Conservation (phyloP, 2,797 vertebrate species). For the Anniella stebbinsi region DNA sequence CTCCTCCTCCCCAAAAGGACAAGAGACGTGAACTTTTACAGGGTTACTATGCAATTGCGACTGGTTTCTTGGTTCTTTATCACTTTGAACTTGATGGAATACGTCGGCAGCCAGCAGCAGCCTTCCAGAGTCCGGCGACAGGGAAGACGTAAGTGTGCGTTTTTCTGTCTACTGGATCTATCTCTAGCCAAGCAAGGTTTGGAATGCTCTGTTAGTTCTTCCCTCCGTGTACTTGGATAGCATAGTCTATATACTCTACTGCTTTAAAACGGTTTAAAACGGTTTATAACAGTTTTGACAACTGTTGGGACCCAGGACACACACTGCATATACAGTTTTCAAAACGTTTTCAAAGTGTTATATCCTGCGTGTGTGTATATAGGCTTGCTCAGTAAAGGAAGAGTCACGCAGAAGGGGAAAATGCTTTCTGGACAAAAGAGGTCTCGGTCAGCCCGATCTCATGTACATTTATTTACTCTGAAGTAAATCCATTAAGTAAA, state of each 20-base stretch:
- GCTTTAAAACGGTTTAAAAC: too few species aligned
- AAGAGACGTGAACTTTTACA: conserved; percentile 83
- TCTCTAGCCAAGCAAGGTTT: neutral
- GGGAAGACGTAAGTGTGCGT: conserved; percentile 91
- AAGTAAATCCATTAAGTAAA: neutral
- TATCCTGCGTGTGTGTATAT: too few species aligned
- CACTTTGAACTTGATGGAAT: conserved; percentile 98
- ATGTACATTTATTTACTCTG: neutral
- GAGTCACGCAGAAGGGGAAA: neutral
- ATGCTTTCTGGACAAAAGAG: neutral
- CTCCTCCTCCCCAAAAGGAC: conserved; percentile 54
- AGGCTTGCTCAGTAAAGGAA: neutral
- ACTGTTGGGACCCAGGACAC: too few species aligned
- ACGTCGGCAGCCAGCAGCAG: conserved; percentile 95
- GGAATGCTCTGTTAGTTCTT: neutral
- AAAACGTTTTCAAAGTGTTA: too few species aligned
- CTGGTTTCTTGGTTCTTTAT: conserved; percentile 97
- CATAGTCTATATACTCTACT: too few species aligned
- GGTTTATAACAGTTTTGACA: too few species aligned
- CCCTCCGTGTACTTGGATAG: neutral
- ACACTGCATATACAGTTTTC: too few species aligned
- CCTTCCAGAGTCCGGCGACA: conserved; percentile 93
- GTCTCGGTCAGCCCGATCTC: neutral
- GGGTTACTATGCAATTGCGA: conserved; percentile 99
- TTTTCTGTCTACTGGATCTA: conserved; percentile 50